These are phyloP conservation scores for Lycocorax pyrrhopterus DNA, from an alignment of 2,113 vertebrate species.

Conservation along the genomic window DNA sequence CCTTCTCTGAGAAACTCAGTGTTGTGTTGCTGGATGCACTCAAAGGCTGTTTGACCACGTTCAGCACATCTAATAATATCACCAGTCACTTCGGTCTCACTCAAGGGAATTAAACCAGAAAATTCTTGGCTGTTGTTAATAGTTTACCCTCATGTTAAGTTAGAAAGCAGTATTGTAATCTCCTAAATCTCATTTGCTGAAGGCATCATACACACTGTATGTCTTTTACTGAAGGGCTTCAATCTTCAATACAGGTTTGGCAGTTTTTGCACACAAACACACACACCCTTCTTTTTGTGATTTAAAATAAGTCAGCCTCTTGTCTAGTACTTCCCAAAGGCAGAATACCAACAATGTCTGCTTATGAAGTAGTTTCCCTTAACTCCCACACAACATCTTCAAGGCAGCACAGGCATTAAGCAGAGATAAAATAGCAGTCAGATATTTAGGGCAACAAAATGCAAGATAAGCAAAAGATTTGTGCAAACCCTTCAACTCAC, in stretches of 20 bases:
- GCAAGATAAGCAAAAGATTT: background rate
- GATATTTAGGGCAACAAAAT: background rate
- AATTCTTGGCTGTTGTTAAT: background rate
- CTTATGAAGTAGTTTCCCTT: background rate
- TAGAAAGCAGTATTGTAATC: background rate
- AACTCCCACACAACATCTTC: background rate
- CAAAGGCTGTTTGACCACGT: background rate
- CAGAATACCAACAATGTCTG: background rate
- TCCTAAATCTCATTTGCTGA: background rate
- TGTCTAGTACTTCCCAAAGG: background rate
- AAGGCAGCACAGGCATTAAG: background rate
- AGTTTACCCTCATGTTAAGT: background rate
- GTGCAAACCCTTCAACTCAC: background rate
- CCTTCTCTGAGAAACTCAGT: background rate
- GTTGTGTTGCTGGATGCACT: background rate
- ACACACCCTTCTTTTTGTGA: fast-evolving
- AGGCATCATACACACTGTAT: fast-evolving
- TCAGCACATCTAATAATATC: background rate
- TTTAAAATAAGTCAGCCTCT: background rate
- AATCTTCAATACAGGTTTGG: background rate
- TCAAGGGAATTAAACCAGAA: background rate
- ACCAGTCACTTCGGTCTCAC: background rate
- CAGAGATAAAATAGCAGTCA: background rate
- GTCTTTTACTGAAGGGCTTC: background rate
- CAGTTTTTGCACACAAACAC: background rate